Evolutionary conservation across 2,888 invertebrate genomes (phyloP), one percentile per base, ranked within the genome.

Genomic region (Machimus rusticus): DNA sequence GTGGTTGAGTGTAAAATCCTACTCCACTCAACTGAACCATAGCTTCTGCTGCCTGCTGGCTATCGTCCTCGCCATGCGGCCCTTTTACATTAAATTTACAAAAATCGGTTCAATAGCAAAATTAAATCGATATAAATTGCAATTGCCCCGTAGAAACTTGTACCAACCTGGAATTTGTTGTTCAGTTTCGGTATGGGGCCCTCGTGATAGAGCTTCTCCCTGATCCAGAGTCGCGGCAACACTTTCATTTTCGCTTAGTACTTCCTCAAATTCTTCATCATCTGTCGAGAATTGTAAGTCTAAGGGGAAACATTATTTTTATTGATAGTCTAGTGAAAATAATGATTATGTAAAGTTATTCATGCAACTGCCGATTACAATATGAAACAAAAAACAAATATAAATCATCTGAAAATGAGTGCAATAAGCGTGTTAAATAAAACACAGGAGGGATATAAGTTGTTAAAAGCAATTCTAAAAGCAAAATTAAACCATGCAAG

Each of bases 41-140:
- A 12, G 96, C 95, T 92, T 96, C 96, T 0, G 95, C 96, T 0
- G 95, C 96, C 90, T 96, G 96, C 91, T 95, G 95, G 90, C 94
- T 95, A 91, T 94, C 95, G 90, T 95, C 95, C 90, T 95, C 95
- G 89, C 91, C 91, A 90, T 91, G 90, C 93, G 93, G 89, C 93
- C 94, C 89, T 94, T 93, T 87, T 37, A 85, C 43, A 85, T 43
- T 43, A 28, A 43, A 77, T 86, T 86, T 55, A 55, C 77, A 86
- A 57, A 37, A 57, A 57, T 55, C 37, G 57, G 39, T 86, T 86
- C 23, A 77, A 57, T 77, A n/a, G 55, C 77, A 78, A 77, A 77
- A 19, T 77, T 74, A 86, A 28, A 86, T 79, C 39, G 39, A 46
- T 51, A n/a, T 39, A 19, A 46, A 51, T 81, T 28, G 46, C 19